Evolutionary conservation across 2,113 vertebrate species (phyloP).

Genomic region (Amia ocellicauda): DNA sequence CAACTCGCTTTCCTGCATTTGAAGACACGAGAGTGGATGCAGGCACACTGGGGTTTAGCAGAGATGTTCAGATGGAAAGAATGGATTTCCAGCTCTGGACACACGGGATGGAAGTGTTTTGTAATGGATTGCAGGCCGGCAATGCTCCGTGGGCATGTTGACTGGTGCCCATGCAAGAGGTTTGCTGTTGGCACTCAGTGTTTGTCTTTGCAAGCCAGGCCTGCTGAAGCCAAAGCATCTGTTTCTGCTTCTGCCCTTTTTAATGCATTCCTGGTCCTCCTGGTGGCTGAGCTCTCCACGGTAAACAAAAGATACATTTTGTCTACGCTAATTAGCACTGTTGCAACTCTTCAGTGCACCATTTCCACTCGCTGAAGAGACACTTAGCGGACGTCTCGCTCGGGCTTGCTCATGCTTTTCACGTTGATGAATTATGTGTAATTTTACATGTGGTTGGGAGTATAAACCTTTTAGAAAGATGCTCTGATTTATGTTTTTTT

Average conservation of each 20-base stretch:
- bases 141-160: too few species aligned
- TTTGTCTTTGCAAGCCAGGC: background rate
- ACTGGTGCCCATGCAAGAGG: background rate
- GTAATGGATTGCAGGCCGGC: too few species aligned
- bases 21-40: too few species aligned
- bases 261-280: slow-evolving; percentile 23
- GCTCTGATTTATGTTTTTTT: background rate
- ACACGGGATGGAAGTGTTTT: too few species aligned
- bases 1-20: too few species aligned
- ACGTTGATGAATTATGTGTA: slow-evolving; percentile 50
- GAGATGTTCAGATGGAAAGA: background rate
- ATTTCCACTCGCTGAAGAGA: background rate
- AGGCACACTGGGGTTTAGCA: background rate
- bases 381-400: slow-evolving; percentile 23
- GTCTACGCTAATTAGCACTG: slow-evolving; percentile 45
- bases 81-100: too few species aligned
- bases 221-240: background rate
- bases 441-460: slow-evolving; percentile 40
- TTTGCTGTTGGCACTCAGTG: background rate
- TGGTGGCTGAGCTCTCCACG: slow-evolving; percentile 14
- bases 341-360: slow-evolving; percentile 41
- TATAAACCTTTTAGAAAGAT: slow-evolving; percentile 23
- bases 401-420: slow-evolving; percentile 59
- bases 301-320: slow-evolving; percentile 24
- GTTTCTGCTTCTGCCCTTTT: slow-evolving; percentile 17